Base-by-base conservation (phyloP, 1,140 invertebrate species). In the Antheraea pernyi region DNA sequence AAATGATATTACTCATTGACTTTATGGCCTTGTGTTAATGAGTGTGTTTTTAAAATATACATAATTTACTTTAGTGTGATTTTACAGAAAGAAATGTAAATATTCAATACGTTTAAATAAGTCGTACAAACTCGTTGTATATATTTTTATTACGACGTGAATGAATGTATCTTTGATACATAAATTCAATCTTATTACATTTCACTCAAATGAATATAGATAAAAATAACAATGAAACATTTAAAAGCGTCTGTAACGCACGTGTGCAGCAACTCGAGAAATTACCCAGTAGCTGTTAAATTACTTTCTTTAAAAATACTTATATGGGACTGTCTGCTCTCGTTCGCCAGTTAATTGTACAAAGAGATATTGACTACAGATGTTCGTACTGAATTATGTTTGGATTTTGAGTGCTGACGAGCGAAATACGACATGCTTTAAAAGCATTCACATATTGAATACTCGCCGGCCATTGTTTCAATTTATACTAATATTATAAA, bases 351-450 rank as follows among this genome's bases (percentile, higher is more conserved):
- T 91, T 91, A 91, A 91, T 91, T 91, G 88, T 89, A 81, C 79
- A 80, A 82, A 86, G 80, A 89, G 86, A 89, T 85, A 91, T 88
- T 73, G 83, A 76, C 80, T 91, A 83, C 89, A 91, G 84, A 91
- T 92, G 89, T 86, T 85, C 72, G 79, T 68, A 75, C 77, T 89
- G 82, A 88, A 82, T 88, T 89, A 88, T 83, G 81, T 77, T 74
- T 80, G 80, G 10, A 6, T 30, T 61, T 9, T 61, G 19, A 30
- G 10, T 84, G 22, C 4, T 81, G 85, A 70, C 70, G 86, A 89
- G 75, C 84, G 89, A 91, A 83, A 85, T 89, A 91, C 82, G 86
- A 84, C 77, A 76, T 75, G 73, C 82, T 86, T 84, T 83, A 80
- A 82, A 82, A 53, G 71, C 67, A 61, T 71, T 77, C 73, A 73